Percentiles rank a stretch among this genome's conserved stretches.
phyloP scores from a whole-genome alignment of 2,113 vertebrate genomes.

The Pipra filicauda region DNA sequence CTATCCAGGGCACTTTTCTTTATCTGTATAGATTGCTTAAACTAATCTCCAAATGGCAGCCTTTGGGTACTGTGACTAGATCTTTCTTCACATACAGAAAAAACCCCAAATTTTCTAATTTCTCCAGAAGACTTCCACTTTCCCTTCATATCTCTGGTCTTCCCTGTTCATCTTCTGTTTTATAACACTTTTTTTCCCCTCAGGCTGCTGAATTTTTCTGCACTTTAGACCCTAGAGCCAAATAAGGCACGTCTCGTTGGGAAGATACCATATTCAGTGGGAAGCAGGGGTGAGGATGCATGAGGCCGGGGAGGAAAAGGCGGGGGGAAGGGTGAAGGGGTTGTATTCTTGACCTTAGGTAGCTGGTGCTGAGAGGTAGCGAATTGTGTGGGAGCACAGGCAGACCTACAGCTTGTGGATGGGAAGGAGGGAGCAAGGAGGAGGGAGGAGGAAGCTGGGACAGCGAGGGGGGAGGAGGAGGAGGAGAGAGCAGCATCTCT shows the following conservation, averaged over 20 bases:
- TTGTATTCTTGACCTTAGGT: constrained; percentile 51
- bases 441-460: constrained; percentile 56
- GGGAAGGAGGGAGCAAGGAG: constrained; percentile 40
- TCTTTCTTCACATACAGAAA: neutral
- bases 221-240: neutral
- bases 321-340: constrained; percentile 25
- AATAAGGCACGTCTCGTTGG: neutral
- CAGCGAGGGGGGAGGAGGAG: constrained; percentile 25
- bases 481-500: constrained; percentile 64
- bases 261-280: constrained; percentile 37
- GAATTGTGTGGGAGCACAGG: constrained; percentile 7
- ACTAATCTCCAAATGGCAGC: constrained; percentile 19
- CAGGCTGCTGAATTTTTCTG: neutral
- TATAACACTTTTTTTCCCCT: neutral
- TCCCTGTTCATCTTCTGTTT: neutral
- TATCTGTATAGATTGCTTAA: constrained; percentile 5
- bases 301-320: neutral
- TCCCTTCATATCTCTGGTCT: neutral
- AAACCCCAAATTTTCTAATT: neutral
- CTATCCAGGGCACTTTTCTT: neutral
- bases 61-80: neutral
- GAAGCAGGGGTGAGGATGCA: constrained; percentile 52
- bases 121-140: neutral
- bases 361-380: constrained; percentile 53
- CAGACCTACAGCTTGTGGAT: constrained; percentile 6